Conservation (phyloP, 2,888 invertebrate genomes). For the Peribatodes rhomboidaria region DNA sequence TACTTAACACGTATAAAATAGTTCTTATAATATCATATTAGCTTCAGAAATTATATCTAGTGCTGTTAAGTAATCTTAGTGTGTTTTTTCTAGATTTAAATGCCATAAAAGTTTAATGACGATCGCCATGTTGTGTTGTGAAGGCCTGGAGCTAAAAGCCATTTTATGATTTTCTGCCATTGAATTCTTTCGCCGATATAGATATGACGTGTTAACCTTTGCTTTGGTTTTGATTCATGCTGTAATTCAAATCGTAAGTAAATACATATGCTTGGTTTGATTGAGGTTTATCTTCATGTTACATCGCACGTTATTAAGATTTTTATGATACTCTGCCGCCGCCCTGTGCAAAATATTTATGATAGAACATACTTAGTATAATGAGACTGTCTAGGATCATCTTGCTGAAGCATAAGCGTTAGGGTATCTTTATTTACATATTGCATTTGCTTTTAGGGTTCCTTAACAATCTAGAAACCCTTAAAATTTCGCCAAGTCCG, state of each 20-base stretch:
- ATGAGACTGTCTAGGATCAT: background rate
- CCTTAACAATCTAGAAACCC: too few relatives aligned
- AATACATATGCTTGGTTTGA: background rate
- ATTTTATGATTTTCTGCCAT: constrained; percentile 52
- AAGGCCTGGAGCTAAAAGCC: constrained; percentile 52
- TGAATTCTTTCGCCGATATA: constrained; percentile 47
- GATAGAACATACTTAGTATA: background rate
- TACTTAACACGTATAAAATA: constrained; percentile 5
- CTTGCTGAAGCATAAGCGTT: background rate
- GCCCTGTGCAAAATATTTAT: constrained; percentile 1
- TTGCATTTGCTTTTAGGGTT: too few relatives aligned
- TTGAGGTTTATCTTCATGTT: background rate
- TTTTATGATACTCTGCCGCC: constrained; percentile 4
- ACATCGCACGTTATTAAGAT: background rate
- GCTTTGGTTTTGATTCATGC: constrained; percentile 13
- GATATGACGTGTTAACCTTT: constrained; percentile 32
- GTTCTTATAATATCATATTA: background rate
- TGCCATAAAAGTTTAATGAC: constrained; percentile 5
- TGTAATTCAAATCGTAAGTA: constrained; percentile 44
- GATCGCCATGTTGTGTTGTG: constrained; percentile 43
- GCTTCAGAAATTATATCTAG: background rate
- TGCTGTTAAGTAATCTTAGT: background rate
- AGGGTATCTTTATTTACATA: too few relatives aligned
- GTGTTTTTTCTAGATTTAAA: constrained; percentile 11
- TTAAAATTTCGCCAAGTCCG: too few relatives aligned